A percentile compares a stretch with the other conserved stretches of the same genome.
phyloP scores from a whole-genome alignment of 1,140 invertebrate species.

The Pogonomyrmex barbatus region DNA sequence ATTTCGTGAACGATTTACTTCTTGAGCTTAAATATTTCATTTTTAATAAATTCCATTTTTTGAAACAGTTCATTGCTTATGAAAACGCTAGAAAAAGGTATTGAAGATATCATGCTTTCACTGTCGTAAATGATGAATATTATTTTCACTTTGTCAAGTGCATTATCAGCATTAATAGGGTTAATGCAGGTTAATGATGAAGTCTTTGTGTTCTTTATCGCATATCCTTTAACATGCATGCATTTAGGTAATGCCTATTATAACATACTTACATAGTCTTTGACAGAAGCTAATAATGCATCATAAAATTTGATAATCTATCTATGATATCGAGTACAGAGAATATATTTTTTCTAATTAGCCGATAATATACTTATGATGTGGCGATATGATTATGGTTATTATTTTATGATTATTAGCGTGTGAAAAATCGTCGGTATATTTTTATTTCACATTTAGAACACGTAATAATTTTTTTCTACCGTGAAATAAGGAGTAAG shows the following conservation, averaged over 20 bases:
- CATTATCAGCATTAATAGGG: not conserved
- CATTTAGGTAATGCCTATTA: not conserved
- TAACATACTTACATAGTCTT: slow-evolving; percentile 12
- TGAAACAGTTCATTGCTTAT: not conserved
- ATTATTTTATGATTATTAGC: not conserved
- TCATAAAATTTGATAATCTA: not conserved
- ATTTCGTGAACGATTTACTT: not conserved
- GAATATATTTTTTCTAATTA: not conserved
- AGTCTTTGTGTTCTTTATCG: slow-evolving; percentile 13
- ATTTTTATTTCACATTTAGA: not conserved
- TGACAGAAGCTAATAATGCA: not conserved
- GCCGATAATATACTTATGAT: not conserved
- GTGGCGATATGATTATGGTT: not conserved
- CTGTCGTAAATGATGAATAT: not conserved
- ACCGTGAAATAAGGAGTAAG: not conserved
- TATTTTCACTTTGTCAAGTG: not conserved
- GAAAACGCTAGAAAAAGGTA: not conserved
- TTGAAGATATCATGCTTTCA: not conserved
- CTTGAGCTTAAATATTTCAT: not conserved
- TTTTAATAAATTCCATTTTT: not conserved
- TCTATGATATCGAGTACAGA: not conserved
- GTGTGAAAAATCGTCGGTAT: not conserved
- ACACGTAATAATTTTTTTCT: not conserved
- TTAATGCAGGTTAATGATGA: slow-evolving; percentile 26
- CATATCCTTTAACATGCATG: not conserved